Evolutionary conservation across 2,113 vertebrate species (phyloP).

Genomic region (Clupea harengus): DNA sequence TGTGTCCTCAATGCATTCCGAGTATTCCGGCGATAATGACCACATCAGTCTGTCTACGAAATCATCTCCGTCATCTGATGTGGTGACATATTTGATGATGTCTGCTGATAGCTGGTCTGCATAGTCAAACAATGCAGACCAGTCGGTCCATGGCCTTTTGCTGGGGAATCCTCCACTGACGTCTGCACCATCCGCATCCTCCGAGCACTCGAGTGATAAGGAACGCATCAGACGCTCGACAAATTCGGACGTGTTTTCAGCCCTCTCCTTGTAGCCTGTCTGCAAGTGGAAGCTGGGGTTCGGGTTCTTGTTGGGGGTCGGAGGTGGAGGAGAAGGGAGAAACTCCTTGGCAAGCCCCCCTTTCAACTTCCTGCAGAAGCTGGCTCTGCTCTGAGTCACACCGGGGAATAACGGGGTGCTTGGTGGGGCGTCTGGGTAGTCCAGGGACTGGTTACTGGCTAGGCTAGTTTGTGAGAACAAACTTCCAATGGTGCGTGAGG

Average conservation of each 20-base stretch:
- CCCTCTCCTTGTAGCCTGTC: not conserved
- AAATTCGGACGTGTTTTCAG: slow-evolving; percentile 50
- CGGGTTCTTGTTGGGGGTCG: slow-evolving; percentile 66
- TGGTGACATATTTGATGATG: not conserved
- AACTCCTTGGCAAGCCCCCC: slow-evolving; percentile 72
- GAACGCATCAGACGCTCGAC: slow-evolving; percentile 65
- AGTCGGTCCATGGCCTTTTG: not conserved
- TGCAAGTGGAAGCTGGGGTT: not conserved
- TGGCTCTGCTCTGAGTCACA: slow-evolving; percentile 60
- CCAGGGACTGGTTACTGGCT: slow-evolving; percentile 57
- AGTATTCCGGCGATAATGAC: slow-evolving; percentile 37
- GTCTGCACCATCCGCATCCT: not conserved
- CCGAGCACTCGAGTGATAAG: slow-evolving; percentile 51
- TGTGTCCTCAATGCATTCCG: not conserved
- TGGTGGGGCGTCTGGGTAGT: slow-evolving; percentile 75
- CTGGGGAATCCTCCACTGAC: not conserved
- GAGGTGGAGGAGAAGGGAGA: slow-evolving; percentile 69
- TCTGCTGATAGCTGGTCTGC: not conserved
- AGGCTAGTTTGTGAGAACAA: not conserved
- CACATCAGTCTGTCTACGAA: slow-evolving; percentile 63
- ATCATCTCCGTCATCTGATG: slow-evolving; percentile 31
- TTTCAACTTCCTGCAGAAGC: slow-evolving; percentile 71
- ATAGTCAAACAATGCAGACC: not conserved
- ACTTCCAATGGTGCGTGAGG: not conserved
- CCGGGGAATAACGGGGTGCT: slow-evolving; percentile 69